Evolutionary conservation across 1,140 invertebrate genomes (phyloP), one percentile per base, ranked within the genome.

Genomic region (Ladona fulva): DNA sequence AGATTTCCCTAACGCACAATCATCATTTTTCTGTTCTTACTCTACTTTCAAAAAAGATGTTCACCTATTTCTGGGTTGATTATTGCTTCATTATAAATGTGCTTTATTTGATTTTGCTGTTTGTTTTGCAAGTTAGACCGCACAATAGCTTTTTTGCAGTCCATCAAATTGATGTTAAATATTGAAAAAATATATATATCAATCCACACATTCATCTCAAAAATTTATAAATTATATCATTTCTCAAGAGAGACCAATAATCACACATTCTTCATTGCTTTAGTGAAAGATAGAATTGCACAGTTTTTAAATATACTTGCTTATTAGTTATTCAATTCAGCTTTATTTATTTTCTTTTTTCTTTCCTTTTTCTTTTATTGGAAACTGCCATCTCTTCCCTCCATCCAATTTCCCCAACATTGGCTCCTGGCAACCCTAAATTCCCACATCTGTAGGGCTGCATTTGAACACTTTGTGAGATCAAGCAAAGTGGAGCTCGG

Each of bases 381-480:
- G 52, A 66, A 66, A 66, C 52, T 66, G 52, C 52, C 52, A 66
- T 66, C 52, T 66, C 52, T 22, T 22, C 52, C 52, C 52, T 66
- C 52, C 52, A 16, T 22, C 52, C 52, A 66, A 3, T 66, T 22
- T 3, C 52, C 52, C 52, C 52, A 66, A 66, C 52, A 19, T 22
- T 66, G 52, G 52, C 52, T 66, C 52, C 52, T 66, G 52, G 52
- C 52, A 66, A 66, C 52, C 52, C 82, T 80, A 83, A 81, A 84
- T 83, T 85, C 81, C 83, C 84, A 82, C 87, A 19, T 6, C 52
- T 66, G 52, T 66, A 91, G 90, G 89, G 88, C 87, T 85, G 88
- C 89, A 87, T 87, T 89, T 84, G 88, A 89, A 83, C 88, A 89
- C 84, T 88, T 87, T 84, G 87, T 88, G 77, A 86, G 88, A 80